Conservation (phyloP, 2,797 vertebrate genomes). For the Nyctibius grandis region DNA sequence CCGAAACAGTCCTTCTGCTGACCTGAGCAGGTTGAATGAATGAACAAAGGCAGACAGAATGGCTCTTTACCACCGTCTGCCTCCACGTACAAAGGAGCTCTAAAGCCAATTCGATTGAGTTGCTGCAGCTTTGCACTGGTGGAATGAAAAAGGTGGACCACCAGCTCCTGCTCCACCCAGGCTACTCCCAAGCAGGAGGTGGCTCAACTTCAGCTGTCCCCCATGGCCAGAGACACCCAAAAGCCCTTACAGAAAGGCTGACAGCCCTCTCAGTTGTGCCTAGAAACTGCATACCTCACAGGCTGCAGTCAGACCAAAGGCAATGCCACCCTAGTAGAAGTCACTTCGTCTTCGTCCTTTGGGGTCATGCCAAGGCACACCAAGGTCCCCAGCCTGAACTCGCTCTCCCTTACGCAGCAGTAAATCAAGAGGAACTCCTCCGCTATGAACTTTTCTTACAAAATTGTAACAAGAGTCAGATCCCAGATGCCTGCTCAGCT, state of each 20-base stretch:
- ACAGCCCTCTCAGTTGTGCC: background rate
- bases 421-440: background rate
- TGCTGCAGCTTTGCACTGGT: background rate
- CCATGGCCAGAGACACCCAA: background rate
- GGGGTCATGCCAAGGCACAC: background rate
- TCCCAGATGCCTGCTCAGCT: background rate
- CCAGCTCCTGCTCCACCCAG: background rate
- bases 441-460: background rate
- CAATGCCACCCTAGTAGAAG: background rate
- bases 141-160: background rate
- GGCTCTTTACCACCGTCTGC: background rate
- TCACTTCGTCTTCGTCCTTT: background rate
- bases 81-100: background rate
- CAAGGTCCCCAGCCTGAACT: background rate
- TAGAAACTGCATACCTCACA: background rate
- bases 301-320: background rate
- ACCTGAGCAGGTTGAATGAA: background rate
- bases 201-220: background rate
- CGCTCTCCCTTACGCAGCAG: rapidly evolving
- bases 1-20: background rate
- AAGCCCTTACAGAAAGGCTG: background rate
- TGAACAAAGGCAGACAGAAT: background rate
- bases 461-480: background rate
- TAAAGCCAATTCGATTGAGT: background rate
- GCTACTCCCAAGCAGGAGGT: background rate